Evolutionary conservation across 2,797 vertebrate genomes (phyloP), one percentile per base, ranked within the genome.

Genomic region (Erethizon dorsatum): DNA sequence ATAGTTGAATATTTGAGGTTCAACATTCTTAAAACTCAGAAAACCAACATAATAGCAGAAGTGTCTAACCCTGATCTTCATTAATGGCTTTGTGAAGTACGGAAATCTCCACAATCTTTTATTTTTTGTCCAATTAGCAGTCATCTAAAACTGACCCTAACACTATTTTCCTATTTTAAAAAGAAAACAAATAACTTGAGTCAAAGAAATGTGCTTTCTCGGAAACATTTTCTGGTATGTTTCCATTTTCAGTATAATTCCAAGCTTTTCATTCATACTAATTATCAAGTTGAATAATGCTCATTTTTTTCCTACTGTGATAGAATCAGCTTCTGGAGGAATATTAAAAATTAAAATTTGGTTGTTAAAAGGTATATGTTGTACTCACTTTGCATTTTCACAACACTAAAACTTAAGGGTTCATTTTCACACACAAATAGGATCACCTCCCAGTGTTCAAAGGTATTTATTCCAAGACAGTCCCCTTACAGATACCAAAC

Each of bases 191-290:
- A 82, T 91, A 57, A 75, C 45, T n/a, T 67, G 31, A 85, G 2
- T 77, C 22, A 96, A 85, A 71, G 5, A 82, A 77, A 26, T 9
- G n/a, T 77, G 50, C 84, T 75, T 87, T 57, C 15, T 50, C 59
- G 82, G 78, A 28, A 71, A 24, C 15, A 63, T 0, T 1, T 12
- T n/a, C 56, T 59, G 22, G 1, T 56, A 14, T 63, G 7, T 57
- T 96, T 92, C 26, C 15, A 28, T 78, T 78, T 17, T 92, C 28
- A 83, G 12, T 28, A 33, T 18, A 90, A 37, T 95, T 95, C 10
- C 45, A 78, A 91, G 61, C 0, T 83, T 3, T 59, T 54, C 33
- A 84, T 67, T 37, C 4, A n/a, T 61, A 54, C 69, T 79, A 75
- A 92, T 89, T 96, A 86, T 67, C 50, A 88, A 78, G 33, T 92